Evolutionary conservation across 2,888 invertebrate species (phyloP).

Genomic region (Chirona hameri): DNA sequence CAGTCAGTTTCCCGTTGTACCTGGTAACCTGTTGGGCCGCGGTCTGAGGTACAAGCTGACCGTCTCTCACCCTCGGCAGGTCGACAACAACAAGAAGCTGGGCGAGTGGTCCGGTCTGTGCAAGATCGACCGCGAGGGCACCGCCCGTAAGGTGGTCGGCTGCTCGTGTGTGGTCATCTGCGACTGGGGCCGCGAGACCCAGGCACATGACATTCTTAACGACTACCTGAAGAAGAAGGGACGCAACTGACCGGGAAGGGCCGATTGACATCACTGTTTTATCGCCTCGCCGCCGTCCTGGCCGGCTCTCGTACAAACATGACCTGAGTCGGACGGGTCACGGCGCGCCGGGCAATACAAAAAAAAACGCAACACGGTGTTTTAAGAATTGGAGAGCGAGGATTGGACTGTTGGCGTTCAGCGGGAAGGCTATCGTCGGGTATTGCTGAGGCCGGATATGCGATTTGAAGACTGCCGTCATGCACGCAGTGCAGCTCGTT

Average conservation of each 20-base stretch:
- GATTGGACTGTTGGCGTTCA: background rate
- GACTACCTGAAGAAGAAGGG: slow-evolving; percentile 74
- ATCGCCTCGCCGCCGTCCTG: no score
- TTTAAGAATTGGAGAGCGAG: background rate
- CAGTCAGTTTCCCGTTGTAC: no score
- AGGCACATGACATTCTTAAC: slow-evolving; percentile 88
- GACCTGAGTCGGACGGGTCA: background rate
- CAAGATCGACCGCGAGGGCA: slow-evolving; percentile 98
- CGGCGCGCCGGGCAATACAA: background rate
- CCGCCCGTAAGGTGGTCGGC: slow-evolving; percentile 96
- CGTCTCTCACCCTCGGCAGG: background rate
- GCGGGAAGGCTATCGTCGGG: no score
- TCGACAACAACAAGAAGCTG: slow-evolving; percentile 97
- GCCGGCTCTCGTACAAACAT: no score
- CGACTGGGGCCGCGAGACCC: slow-evolving; percentile 98
- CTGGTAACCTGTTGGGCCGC: no score
- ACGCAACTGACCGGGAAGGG: slow-evolving; percentile 1
- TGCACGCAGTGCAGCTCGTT: no score
- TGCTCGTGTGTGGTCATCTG: slow-evolving; percentile 89
- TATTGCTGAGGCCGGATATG: no score
- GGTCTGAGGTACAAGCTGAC: background rate
- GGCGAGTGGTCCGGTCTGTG: slow-evolving; percentile 99
- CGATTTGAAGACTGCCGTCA: no score
- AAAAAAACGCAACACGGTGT: background rate
- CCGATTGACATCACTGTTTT: no score